Base-by-base conservation (phyloP, 2,113 vertebrate species). In the Pavo muticus region DNA sequence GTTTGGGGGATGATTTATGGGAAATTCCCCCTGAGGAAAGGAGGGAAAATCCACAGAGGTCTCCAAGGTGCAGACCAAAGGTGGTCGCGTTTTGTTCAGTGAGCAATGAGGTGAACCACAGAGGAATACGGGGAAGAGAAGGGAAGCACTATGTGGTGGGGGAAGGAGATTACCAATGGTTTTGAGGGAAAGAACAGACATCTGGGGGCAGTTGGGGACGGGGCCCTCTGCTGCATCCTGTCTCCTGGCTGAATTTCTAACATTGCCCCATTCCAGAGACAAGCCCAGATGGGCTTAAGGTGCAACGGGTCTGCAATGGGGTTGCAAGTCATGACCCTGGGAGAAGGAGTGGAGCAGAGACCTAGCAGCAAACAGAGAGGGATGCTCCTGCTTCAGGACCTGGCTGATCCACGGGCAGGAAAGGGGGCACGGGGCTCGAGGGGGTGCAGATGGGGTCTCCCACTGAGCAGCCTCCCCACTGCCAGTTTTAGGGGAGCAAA, bases 291-390 rank as follows among this genome's bases (percentile, higher is more conserved):
- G 56, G 82, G 69, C 95, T 96, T 93, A 95, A 97, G 88, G 96
- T 97, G 96, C 93, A 88, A 94, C 90, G 45, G 83, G 88, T 93
- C 95, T 94, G 93, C 94, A 95, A 81, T 76, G 90, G 90, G 90
- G 83, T 89, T 93, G 93, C 67, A 67, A 92, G 92, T 89, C 10
- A 2, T 2, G 4, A 89, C 94, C 91, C 74, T 81, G 73, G 93
- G 93, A 89, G 3, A 15, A 91, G 93, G 77, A 94, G 86, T n/a
- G 6, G 87, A 94, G 82, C 92, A 95, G 94, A 88, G 91, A 92
- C 88, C 91, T 96, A 96, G 95, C 95, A 96, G 95, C 95, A 97
- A 96, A 95, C 77, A 90, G 85, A 87, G 83, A 29, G 2, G 5
- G 10, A 90, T 0, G 4, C 70, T 97, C 93, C 80, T 50, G 76